Conservation (phyloP, 2,888 invertebrate species). For the Dicycla oo region DNA sequence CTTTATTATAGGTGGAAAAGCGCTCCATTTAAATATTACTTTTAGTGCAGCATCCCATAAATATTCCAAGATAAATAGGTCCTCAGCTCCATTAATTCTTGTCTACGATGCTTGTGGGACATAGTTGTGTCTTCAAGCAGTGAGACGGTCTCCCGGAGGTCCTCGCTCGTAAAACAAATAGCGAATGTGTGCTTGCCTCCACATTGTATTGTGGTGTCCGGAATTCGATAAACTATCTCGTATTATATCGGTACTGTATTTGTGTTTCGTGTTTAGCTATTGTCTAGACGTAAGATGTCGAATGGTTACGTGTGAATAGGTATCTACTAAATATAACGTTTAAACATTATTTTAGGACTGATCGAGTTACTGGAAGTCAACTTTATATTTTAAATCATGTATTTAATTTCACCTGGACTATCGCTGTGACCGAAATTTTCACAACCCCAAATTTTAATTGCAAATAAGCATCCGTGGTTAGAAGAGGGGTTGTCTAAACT, state of each 20-base stretch:
- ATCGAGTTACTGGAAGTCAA: neutral
- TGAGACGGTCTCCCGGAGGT: conserved; percentile 46
- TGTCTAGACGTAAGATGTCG: conserved; percentile 10
- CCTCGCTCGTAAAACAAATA: conserved; percentile 71
- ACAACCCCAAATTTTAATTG: conserved; percentile 32
- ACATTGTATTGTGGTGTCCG: conserved; percentile 57
- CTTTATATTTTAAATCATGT: neutral
- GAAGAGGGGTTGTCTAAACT: conserved; percentile 23
- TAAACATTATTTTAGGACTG: neutral
- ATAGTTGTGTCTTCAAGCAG: conserved; percentile 21
- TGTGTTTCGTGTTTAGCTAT: conserved; percentile 32
- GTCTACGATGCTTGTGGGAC: conserved; percentile 49
- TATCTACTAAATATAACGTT: neutral
- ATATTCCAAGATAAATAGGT: conserved; percentile 45
- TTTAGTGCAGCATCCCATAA: conserved; percentile 25
- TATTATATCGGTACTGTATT: conserved; percentile 24
- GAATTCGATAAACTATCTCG: conserved; percentile 60
- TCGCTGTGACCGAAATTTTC: conserved; percentile 4
- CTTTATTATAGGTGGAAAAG: conserved; percentile 1
- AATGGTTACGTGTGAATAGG: neutral
- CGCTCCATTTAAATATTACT: conserved; percentile 13
- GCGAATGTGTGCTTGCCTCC: conserved; percentile 64
- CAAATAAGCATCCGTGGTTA: conserved; percentile 22
- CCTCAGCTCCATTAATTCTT: conserved; percentile 49
- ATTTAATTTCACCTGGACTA: neutral